Evolutionary conservation across 2,113 vertebrate species (phyloP).

Genomic region (Chaetodon auriga): DNA sequence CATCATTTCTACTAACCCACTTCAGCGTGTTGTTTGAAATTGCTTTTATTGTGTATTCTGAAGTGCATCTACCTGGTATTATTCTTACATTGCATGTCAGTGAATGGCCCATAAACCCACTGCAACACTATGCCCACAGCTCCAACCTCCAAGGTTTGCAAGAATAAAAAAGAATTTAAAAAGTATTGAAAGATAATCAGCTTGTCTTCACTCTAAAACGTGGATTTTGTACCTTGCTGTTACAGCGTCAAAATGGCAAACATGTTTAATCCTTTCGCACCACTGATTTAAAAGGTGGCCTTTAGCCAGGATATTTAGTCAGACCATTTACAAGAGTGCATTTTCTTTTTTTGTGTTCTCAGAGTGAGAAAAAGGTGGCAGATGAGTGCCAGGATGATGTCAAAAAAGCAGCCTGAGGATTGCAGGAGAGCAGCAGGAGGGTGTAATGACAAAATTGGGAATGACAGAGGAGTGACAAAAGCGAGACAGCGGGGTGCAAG

Average conservation of each 20-base stretch:
- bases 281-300: background rate
- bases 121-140: background rate
- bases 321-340: background rate
- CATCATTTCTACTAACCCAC: background rate
- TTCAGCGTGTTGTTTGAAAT: background rate
- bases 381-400: conserved; percentile 22
- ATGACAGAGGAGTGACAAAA: conserved; percentile 50
- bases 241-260: background rate
- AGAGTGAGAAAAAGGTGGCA: conserved; percentile 4
- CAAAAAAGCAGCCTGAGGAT: conserved; percentile 22
- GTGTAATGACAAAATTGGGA: conserved; percentile 51
- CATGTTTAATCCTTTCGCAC: background rate
- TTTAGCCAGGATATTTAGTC: background rate
- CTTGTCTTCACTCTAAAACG: background rate
- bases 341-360: background rate
- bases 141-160: background rate
- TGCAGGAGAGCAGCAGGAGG: conserved; percentile 42
- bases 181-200: background rate
- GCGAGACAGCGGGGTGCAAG: conserved; percentile 11
- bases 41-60: background rate
- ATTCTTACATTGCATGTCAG: too few species aligned
- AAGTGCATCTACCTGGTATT: background rate
- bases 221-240: background rate
- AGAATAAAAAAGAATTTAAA: background rate
- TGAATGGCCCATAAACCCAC: too few species aligned